Base-by-base conservation (phyloP, 2,888 invertebrate genomes). In the Lycia hirtaria region DNA sequence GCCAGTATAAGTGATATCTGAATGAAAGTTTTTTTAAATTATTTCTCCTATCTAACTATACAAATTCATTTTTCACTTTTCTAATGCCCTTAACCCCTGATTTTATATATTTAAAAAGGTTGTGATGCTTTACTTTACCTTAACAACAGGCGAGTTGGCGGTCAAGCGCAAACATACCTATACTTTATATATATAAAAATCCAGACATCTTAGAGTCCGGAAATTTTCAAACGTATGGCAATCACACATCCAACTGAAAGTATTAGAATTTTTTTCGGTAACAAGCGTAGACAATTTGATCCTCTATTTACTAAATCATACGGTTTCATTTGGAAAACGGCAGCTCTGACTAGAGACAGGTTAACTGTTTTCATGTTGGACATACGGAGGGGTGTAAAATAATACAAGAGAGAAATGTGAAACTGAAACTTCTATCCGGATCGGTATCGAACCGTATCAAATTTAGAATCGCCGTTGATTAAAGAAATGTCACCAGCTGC, bases 231-330 rank as follows among this genome's bases (percentile, higher is more conserved):
- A n/a, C n/a, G n/a, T n/a, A n/a, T n/a, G n/a, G n/a, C n/a, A n/a
- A n/a, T n/a, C n/a, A n/a, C n/a, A n/a, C n/a, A n/a, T n/a, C n/a
- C 71, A 70, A 73, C 72, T 73, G 71, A 72, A 33, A 33, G 45
- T 22, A 47, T 26, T 15, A 35, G n/a, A n/a, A n/a, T n/a, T n/a
- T 24, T 24, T 47, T 47, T 47, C 15, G 22, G 15, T 12, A 22
- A 15, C 20, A 15, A 2, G 2, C 9, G 17, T 24, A 20, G 15
- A 12, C 7, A n/a, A 9, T 26, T 35, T n/a, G 22, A n/a, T 26
- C 9, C 24, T 4, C 6, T 47, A 35, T 17, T n/a, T 1, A 0
- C 3, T n/a, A 24, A 2, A 12, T 5, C 10, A 47, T 35, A 47
- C 6, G 35, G 14, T 4, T n/a, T 35, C 10, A 0, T 37, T 35